Conservation (phyloP, 1,140 invertebrate genomes). For the Conopomorpha cramerella region DNA sequence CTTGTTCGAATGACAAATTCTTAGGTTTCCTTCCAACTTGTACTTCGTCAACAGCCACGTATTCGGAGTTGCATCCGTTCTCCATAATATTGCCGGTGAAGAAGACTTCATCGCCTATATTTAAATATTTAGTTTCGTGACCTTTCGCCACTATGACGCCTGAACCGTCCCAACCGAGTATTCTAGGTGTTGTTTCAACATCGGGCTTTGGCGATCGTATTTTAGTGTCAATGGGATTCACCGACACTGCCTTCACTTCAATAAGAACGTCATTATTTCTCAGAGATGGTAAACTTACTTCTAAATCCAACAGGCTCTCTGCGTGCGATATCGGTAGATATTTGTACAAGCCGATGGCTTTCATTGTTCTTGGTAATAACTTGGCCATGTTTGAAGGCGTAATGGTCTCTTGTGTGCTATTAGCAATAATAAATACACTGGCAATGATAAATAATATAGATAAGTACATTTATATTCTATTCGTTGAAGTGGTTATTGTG, state of each 20-base stretch:
- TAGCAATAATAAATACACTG: too few relatives aligned
- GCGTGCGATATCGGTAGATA: conserved; percentile 34
- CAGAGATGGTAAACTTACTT: conserved; percentile 26
- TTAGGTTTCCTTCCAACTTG: conserved; percentile 33
- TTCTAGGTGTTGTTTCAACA: conserved; percentile 22
- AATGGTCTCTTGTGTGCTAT: too few relatives aligned
- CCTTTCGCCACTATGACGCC: conserved; percentile 35
- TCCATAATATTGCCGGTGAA: conserved; percentile 32
- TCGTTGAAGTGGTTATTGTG: too few relatives aligned
- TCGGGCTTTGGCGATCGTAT: conserved; percentile 22
- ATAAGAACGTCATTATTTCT: conserved; percentile 27
- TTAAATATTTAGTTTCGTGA: conserved; percentile 17
- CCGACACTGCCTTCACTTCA: conserved; percentile 34
- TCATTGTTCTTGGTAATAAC: conserved; percentile 33
- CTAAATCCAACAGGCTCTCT: conserved; percentile 32
- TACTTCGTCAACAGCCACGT: conserved; percentile 32
- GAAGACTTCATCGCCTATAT: conserved; percentile 36
- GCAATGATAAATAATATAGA: too few relatives aligned
- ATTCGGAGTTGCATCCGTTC: conserved; percentile 40
- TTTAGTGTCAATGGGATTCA: conserved; percentile 47
- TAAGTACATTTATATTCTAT: too few relatives aligned
- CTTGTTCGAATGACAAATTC: conserved; percentile 39
- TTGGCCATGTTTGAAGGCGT: too few relatives aligned
- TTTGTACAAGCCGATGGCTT: conserved; percentile 41
- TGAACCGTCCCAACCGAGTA: conserved; percentile 40